Evolutionary conservation across 2,888 invertebrate species (phyloP), one percentile per base, ranked within the genome.

Genomic region (Acanthosepion esculentum): DNA sequence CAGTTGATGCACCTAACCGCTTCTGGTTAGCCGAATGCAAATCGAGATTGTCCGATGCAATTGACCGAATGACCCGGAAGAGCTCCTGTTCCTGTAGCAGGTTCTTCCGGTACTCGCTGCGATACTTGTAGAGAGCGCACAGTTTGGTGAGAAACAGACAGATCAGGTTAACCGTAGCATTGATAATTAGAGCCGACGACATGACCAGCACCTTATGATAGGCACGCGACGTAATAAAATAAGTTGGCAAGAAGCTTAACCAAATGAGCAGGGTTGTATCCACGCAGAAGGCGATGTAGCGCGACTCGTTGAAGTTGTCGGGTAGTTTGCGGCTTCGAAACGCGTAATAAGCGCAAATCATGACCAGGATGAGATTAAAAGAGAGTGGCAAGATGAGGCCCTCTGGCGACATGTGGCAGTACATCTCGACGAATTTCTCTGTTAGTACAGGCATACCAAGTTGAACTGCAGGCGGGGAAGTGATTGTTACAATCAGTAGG

Each of bases 251-350:
- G 95, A 96, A 96, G 18, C 96, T 95, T 29, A 96, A 94, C 96
- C 96, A 96, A 20, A 96, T 95, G 23, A 96, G 95, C 4, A 96
- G 94, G 0, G 96, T 96, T 50, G 96, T 96, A 94, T 96, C 96
- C 20, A 96, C 96, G 94, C 96, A 96, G 95, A 96, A 96, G 41
- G 96, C 96, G 93, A 97, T 96, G 95, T 96, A 96, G 8, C 96
- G 95, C 0, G 96, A 96, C 95, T 97, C 97, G 95, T 97, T 97
- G 95, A 96, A 97, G 94, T 96, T 97, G 95, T 97, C 96, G 26
- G 97, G 97, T 20, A 96, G 95, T 94, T 96, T 96, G 50, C 97
- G 95, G 48, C 96, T 96, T 94, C 96, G 96, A 95, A 97, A 97
- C 91, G 97, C 97, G 94, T 96, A 96, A 91, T 96, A 95, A 6